Evolutionary conservation across 2,888 invertebrate species (phyloP), one percentile per base, ranked within the genome.

Genomic region (Lagria hirta): DNA sequence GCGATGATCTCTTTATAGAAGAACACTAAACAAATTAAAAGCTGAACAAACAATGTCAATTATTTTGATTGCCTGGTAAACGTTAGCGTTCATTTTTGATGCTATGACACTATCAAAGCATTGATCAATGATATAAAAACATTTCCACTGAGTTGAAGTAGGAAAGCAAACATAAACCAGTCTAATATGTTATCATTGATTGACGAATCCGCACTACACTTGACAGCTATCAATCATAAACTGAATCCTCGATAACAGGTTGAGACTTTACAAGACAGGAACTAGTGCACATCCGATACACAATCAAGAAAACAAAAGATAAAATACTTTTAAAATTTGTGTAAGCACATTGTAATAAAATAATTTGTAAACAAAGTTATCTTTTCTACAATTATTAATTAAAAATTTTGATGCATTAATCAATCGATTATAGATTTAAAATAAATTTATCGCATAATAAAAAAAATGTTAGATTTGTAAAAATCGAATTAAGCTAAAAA

Each of bases 41-140:
- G 46, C 46, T 46, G 46, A 46, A 35, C 41, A 46, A 46, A 46
- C 41, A 46, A 8, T 46, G 46, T 46, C 46, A 46, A 41, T 46
- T 46, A 41, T 46, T 46, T 46, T 40, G 41, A 46, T 46, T 46
- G 35, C 46, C 46, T 26, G 34, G 41, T 35, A 41, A 35, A 46
- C 18, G 46, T 29, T 46, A 46, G 30, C 46, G 46, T 41, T 46
- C 46, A 41, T 26, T 46, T 41, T 35, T 46, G 46, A 46, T 36
- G 30, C 35, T 41, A 47, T 47, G 47, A 47, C 47, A 47, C 37
- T 47, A 47, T 47, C 47, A 42, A 47, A 47, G 42, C 47, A 47
- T 47, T 33, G 47, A 47, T 47, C 47, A 47, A 42, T 47, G 42
- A 47, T 47, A 47, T 42, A 42, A 47, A 47, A 47, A 47, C 42